Evolutionary conservation across 2,113 vertebrate genomes (phyloP).

Genomic region (Lophochroa leadbeateri): DNA sequence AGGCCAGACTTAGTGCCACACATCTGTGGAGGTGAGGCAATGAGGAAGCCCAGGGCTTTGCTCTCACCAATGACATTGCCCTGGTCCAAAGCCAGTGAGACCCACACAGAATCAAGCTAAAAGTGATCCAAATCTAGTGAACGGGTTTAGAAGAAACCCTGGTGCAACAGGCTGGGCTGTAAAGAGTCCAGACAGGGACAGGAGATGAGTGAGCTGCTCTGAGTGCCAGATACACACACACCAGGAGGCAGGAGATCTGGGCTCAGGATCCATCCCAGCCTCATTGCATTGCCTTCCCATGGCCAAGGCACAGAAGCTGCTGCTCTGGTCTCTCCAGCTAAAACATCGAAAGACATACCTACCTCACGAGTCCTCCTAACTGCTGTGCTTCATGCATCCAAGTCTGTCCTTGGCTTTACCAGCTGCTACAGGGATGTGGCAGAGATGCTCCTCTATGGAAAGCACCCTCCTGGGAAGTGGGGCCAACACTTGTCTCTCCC

Average conservation of each 20-base stretch:
- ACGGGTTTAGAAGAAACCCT: not conserved
- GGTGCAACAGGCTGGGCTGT: not conserved
- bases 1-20: not conserved
- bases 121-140: accelerated
- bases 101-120: not conserved
- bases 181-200: not conserved
- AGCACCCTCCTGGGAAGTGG: not conserved
- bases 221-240: accelerated
- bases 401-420: not conserved
- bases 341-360: not conserved
- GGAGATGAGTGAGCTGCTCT: not conserved
- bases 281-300: not conserved
- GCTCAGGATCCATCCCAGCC: not conserved
- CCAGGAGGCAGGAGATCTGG: not conserved
- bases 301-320: not conserved
- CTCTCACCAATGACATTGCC: accelerated
- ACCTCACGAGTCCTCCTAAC: not conserved
- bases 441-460: not conserved
- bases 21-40: accelerated
- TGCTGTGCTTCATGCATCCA: accelerated
- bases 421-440: accelerated
- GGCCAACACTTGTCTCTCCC: not conserved
- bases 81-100: not conserved
- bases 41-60: not conserved
- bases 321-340: not conserved